Evolutionary conservation across 2,113 vertebrate species (phyloP).

Genomic region (Chinchilla lanigera): DNA sequence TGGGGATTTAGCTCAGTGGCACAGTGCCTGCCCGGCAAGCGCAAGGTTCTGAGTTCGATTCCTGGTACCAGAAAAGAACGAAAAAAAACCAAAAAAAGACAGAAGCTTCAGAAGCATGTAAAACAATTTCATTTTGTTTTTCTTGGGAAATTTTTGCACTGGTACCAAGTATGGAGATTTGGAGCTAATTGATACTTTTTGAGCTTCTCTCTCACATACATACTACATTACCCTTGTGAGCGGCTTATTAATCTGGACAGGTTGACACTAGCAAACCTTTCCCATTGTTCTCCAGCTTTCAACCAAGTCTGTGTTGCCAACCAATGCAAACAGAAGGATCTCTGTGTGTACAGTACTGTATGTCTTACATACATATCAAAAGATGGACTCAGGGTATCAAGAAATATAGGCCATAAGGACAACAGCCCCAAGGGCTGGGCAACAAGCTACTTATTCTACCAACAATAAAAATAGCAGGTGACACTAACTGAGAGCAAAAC

Average conservation of each 20-base stretch:
- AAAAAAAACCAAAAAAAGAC: too few relatives aligned
- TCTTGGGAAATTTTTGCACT: background rate
- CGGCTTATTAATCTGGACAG: background rate
- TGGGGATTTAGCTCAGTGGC: too few relatives aligned
- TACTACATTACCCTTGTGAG: background rate
- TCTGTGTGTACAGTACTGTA: background rate
- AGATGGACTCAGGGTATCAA: background rate
- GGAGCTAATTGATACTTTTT: background rate
- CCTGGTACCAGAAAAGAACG: too few relatives aligned
- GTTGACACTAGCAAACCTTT: background rate
- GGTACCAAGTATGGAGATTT: background rate
- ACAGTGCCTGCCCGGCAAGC: too few relatives aligned
- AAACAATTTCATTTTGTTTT: background rate
- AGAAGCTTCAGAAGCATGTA: background rate
- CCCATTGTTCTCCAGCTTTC: background rate
- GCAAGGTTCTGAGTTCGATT: too few relatives aligned
- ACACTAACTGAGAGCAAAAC: background rate
- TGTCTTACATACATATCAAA: background rate
- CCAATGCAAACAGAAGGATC: background rate
- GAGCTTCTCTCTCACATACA: background rate
- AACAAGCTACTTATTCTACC: background rate
- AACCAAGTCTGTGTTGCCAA: background rate
- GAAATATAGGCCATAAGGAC: background rate
- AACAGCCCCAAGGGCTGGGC: background rate
- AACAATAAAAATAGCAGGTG: background rate